A percentile compares a stretch with the other conserved stretches of the same genome.
Evolutionary conservation across 2,113 vertebrate species (phyloP).

Genomic region (Neolamprologus fasciatus): DNA sequence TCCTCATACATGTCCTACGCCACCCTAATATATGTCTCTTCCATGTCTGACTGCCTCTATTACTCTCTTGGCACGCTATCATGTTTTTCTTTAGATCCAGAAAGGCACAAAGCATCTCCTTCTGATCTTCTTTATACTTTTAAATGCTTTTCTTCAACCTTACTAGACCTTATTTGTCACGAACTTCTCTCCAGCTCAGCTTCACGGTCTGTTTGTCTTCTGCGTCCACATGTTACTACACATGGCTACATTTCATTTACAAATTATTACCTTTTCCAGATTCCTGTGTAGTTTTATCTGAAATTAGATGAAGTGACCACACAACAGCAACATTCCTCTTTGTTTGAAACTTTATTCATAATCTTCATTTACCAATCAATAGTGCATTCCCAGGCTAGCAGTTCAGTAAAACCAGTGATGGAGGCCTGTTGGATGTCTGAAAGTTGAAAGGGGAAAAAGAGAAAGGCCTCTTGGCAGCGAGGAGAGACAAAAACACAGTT

Average conservation of each 20-base stretch:
- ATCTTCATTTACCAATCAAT: conserved; percentile 65
- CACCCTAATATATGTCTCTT: not conserved
- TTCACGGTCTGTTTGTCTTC: not conserved
- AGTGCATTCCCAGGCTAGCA: conserved; percentile 72
- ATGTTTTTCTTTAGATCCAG: not conserved
- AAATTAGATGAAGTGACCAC: not conserved
- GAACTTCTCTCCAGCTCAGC: not conserved
- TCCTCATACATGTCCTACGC: not conserved
- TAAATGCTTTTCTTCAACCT: not conserved
- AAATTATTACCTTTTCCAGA: not conserved
- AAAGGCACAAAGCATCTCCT: not conserved
- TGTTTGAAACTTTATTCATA: conserved; percentile 72
- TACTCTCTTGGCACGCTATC: not conserved
- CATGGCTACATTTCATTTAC: not conserved
- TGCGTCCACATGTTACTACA: not conserved
- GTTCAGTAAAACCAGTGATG: conserved; percentile 60
- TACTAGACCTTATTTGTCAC: not conserved
- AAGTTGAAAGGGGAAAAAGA: conserved; percentile 3
- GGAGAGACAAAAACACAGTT: conserved; percentile 27
- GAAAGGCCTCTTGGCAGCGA: conserved; percentile 15
- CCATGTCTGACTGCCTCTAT: not conserved
- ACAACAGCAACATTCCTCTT: not conserved
- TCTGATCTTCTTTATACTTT: not conserved
- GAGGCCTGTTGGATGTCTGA: conserved; percentile 40
- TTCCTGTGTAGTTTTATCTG: not conserved